Base-by-base conservation (phyloP, 2,888 invertebrate species). In the Eumerus sabulonum region DNA sequence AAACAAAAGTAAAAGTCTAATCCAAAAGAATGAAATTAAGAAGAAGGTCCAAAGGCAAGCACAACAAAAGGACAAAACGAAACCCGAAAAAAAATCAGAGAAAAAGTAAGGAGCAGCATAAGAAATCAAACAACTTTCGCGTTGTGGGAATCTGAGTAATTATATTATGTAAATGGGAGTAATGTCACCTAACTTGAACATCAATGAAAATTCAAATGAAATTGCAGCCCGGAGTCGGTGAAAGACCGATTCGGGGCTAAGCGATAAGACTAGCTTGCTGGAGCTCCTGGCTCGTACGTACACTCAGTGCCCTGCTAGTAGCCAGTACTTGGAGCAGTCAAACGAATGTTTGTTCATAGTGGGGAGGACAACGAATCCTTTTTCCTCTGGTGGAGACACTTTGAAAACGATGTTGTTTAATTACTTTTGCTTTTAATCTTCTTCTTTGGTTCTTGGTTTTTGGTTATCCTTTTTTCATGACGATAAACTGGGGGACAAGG, bases 71-170 rank as follows among this genome's bases (percentile, higher is more conserved):
- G 36, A 51, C 50, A 51, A 35, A 53, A 44, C 42, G 12, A 27
- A 36, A 35, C 11, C 5, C 11, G 2, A 59, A 16, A 17, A 16
- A 40, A 48, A 13, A 62, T 19, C 9, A 63, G 16, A 42, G 42
- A 35, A 12, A 27, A 19, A 44, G 51, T n/a, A 36, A 11, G 12
- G 18, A 27, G 27, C 2, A 27, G 27, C 27, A 27, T 4, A 27
- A 7, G 27, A 27, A 27, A 27, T 27, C 11, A 42, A 40, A n/a
- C 19, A 51, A 53, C 44, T 36, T 57, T 56, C 48, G 11, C 42
- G 71, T 62, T 71, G 19, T 56, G 71, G 71, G 71, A 62, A 71
- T 62, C 47, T 50, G 48, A 50, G 71, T 71, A 71, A 71, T 71
- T 71, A 71, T 62, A 71, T 71, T 71, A 71, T 63, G 71, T 62